Base-by-base conservation (phyloP, 2,113 vertebrate genomes). In the Aix galericulata region DNA sequence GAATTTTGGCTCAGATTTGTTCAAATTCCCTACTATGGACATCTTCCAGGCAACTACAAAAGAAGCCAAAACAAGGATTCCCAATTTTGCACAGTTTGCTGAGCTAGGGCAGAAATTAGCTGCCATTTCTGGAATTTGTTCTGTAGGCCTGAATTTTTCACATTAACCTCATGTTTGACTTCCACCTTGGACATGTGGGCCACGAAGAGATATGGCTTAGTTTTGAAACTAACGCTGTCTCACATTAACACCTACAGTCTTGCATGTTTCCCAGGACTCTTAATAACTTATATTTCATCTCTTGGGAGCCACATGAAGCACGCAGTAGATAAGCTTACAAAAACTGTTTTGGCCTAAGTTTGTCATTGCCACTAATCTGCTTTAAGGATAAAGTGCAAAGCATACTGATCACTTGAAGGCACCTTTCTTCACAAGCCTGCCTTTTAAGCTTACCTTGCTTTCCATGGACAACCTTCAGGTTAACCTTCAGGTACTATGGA, bases 21-120 rank as follows among this genome's bases (percentile, higher is more conserved):
- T 91, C 69, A 62, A 88, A 85, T 91, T 87, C 80, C 44, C 71
- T 73, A 18, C 29, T n/a, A 80, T 15, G 71, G 82, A 89, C 13
- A 31, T 62, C 53, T 62, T 85, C 75, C 85, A 94, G 92, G 31
- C 32, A 91, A 34, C 38, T 44, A 52, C n/a, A 5, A 82, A 31
- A 10, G 36, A 69, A 88, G 73, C 31, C 88, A 85, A 91, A 92
- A 79, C 29, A 80, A 85, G 63, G 82, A 89, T 95, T 93, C 80
- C 46, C 25, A 63, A 21, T 89, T 93, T 68, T 53, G 36, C 82
- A 67, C 5, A 91, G 59, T 55, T 87, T 67, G 56, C n/a, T 89
- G 40, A 9, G 18, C n/a, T 81, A 25, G 8, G 38, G 23, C 8
- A 92, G 38, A 74, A 86, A 71, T 74, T 86, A 81, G 79, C 44